These are phyloP conservation scores for Eospalax fontanierii DNA, from an alignment of 2,797 vertebrate species.

Conservation along the genomic window DNA sequence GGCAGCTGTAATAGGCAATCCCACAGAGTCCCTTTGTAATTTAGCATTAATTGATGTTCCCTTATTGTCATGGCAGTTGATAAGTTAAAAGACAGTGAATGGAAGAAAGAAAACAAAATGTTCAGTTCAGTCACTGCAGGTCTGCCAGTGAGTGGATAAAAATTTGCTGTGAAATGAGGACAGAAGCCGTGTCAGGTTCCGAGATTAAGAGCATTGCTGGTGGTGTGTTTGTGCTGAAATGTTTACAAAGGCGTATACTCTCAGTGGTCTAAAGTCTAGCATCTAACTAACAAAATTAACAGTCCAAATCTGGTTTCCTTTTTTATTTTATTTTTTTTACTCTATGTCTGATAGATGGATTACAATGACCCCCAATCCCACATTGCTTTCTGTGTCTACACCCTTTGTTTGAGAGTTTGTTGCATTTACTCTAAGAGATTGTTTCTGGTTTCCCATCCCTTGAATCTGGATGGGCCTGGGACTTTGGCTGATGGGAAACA, in stretches of 20 bases:
- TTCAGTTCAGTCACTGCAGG: constrained; percentile 73
- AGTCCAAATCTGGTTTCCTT: neutral
- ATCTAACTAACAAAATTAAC: constrained; percentile 61
- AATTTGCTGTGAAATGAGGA: constrained; percentile 73
- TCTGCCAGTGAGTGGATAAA: constrained; percentile 71
- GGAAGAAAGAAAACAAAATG: constrained; percentile 82
- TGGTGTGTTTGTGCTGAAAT: neutral
- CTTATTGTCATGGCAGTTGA: constrained; percentile 82
- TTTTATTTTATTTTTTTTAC: neutral
- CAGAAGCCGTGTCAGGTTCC: constrained; percentile 73
- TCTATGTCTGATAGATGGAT: neutral
- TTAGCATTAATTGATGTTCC: constrained; percentile 88
- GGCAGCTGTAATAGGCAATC: constrained; percentile 82
- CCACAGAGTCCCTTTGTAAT: constrained; percentile 83
- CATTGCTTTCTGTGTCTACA: neutral
- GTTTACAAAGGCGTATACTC: neutral
- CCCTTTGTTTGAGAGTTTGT: neutral
- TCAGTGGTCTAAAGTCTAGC: constrained; percentile 54
- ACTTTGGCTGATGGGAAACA: neutral
- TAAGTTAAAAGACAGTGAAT: constrained; percentile 85
- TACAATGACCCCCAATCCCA: neutral
- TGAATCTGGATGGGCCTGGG: neutral
- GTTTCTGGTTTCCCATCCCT: constrained; percentile 2
- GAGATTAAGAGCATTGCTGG: neutral
- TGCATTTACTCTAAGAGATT: neutral